A percentile compares a stretch with the other conserved stretches of the same genome.
phyloP scores from a whole-genome alignment of 2,113 vertebrate species.

The Micronycteris hirsuta region DNA sequence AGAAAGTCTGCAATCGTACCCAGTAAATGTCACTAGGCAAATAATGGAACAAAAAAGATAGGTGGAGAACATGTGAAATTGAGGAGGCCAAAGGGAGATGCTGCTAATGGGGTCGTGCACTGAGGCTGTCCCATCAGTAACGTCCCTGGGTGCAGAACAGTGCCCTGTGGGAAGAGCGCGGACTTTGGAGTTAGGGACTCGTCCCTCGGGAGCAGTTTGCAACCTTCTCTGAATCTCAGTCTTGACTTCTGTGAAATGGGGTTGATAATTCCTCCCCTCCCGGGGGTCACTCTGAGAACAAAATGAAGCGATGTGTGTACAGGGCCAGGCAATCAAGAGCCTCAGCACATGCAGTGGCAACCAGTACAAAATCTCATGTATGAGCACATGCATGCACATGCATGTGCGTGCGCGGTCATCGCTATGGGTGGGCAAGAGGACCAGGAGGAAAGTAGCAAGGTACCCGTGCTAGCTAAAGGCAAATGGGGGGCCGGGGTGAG shows the following conservation, averaged over 20 bases:
- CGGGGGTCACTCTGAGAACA: not conserved
- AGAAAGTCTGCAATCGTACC: not conserved
- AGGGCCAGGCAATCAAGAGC: too few relatives aligned
- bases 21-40: not conserved
- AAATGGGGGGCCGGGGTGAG: not conserved
- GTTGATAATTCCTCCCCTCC: too few relatives aligned
- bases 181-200: not conserved
- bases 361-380: rapidly evolving
- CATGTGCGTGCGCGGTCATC: rapidly evolving
- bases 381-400: rapidly evolving
- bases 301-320: rapidly evolving
- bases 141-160: rapidly evolving
- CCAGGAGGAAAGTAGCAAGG: not conserved
- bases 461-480: not conserved
- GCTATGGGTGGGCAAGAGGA: rapidly evolving
- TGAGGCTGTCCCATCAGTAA: rapidly evolving
- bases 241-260: not conserved
- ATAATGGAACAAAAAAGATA: not conserved
- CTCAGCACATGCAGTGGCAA: rapidly evolving
- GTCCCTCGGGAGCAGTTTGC: rapidly evolving
- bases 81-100: not conserved
- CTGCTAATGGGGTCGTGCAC: rapidly evolving
- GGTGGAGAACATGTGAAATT: rapidly evolving
- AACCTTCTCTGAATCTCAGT: not conserved
- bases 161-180: rapidly evolving